Evolutionary conservation across 2,797 vertebrate species (phyloP), one percentile per base, ranked within the genome.

Genomic region (Pogonophryne albipinna): DNA sequence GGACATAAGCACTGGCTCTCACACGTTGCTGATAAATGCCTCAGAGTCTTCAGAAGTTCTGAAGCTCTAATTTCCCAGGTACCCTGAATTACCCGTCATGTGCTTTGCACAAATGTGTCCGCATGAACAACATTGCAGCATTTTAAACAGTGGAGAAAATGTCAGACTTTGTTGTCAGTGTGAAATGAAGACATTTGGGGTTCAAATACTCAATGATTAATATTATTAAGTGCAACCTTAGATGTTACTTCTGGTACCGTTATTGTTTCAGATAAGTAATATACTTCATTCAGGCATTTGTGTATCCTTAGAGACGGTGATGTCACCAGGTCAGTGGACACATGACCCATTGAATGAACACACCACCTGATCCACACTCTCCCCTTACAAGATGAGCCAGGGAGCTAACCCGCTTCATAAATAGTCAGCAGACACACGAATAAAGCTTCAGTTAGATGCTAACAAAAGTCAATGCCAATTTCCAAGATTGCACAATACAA

Each of bases 321-420:
- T 52, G 64, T 76, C 55, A 78, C 63, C 17, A 31, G 82, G 76
- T 66, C 67, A 82, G 70, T 47, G 47, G 66, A 67, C 66, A 84
- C 79, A 61, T 69, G 74, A 82, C 20, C 72, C 34, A 10, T 0
- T 45, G 10, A 41, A 72, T 45, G 10, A 41, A 72, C 59, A 82
- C 65, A 10, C 49, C 66, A 87, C 75, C 67, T 62, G 83, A 88
- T 79, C 83, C 79, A 65, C 67, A 71, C n/a, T 68, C 60, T 84
- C 55, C 7, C 10, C 49, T 83, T 81, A 68, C 58, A 13, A 45
- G 14, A 51, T 49, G 46, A 57, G n/a, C 59, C 50, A 19, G 45
- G 20, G 10, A 80, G 56, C 53, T n/a, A 16, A 59, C 44, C 38
- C 7, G 8, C 63, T 66, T 59, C 9, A 60, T 10, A 49, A 78